Conservation (phyloP, 2,113 vertebrate species). For the Scomber scombrus region DNA sequence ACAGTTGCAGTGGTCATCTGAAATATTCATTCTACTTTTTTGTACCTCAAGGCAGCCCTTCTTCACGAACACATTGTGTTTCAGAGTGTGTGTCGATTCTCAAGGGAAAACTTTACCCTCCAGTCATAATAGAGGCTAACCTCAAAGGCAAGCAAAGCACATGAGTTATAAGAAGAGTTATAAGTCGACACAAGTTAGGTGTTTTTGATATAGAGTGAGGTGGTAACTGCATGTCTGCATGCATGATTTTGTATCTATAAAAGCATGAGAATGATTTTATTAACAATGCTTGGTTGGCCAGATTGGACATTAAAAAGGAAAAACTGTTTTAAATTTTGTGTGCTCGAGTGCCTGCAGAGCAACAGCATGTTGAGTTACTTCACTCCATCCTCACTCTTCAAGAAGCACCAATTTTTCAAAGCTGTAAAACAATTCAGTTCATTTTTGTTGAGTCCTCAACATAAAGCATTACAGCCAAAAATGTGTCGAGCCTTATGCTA, state of each 20-base stretch:
- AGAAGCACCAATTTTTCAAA: slow-evolving; percentile 14
- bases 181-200: not conserved
- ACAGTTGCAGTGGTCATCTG: slow-evolving; percentile 57
- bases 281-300: slow-evolving; percentile 6
- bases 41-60: slow-evolving; percentile 25
- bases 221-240: slow-evolving; percentile 14
- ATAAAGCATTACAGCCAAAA: slow-evolving; percentile 2
- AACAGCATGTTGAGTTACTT: slow-evolving; percentile 10
- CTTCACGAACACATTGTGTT: slow-evolving; percentile 13
- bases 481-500: not conserved
- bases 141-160: slow-evolving; percentile 7
- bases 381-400: not conserved
- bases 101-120: slow-evolving; percentile 24
- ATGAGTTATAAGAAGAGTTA: not conserved
- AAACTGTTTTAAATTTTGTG: not conserved
- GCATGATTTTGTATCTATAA: not conserved
- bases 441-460: not conserved
- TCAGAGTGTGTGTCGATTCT: slow-evolving; percentile 29
- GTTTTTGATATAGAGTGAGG: not conserved
- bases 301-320: slow-evolving; percentile 49
- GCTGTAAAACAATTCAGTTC: not conserved
- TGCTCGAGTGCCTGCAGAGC: not conserved
- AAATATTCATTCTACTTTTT: slow-evolving; percentile 33
- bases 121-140: slow-evolving; percentile 10
- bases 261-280: not conserved